These are phyloP conservation scores for Suncus etruscus DNA, from an alignment of 2,113 vertebrate species.

Conservation along the genomic window DNA sequence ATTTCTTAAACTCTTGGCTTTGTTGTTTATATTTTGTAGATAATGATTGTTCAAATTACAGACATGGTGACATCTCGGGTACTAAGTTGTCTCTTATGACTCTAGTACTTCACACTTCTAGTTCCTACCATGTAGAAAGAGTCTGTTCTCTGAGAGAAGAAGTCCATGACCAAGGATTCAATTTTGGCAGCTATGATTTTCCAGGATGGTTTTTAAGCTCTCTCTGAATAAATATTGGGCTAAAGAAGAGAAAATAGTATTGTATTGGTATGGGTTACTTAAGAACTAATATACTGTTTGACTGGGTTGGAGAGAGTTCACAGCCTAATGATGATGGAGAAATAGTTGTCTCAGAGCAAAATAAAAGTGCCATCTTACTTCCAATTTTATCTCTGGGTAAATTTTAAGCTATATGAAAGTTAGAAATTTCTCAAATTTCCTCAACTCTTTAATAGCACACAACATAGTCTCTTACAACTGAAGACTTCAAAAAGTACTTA, in stretches of 20 bases:
- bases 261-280: not conserved
- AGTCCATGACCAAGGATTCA: not conserved
- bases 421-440: not conserved
- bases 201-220: fast-evolving
- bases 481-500: not conserved
- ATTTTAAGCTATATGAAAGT: not conserved
- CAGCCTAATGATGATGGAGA: not conserved
- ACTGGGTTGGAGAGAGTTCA: not conserved
- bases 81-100: not conserved
- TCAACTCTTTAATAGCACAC: not conserved
- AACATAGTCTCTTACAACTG: not conserved
- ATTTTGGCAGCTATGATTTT: not conserved
- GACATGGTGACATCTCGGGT: not conserved
- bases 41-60: conserved; percentile 23
- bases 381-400: not conserved
- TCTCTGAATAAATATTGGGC: not conserved
- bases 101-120: not conserved
- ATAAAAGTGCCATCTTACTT: not conserved
- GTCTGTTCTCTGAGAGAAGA: not conserved
- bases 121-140: not conserved
- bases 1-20: conserved; percentile 26
- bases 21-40: not conserved
- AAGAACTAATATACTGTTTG: not conserved
- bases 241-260: not conserved
- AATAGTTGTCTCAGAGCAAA: not conserved